Evolutionary conservation across 1,140 invertebrate species (phyloP).

Genomic region (Calliphora vicina): DNA sequence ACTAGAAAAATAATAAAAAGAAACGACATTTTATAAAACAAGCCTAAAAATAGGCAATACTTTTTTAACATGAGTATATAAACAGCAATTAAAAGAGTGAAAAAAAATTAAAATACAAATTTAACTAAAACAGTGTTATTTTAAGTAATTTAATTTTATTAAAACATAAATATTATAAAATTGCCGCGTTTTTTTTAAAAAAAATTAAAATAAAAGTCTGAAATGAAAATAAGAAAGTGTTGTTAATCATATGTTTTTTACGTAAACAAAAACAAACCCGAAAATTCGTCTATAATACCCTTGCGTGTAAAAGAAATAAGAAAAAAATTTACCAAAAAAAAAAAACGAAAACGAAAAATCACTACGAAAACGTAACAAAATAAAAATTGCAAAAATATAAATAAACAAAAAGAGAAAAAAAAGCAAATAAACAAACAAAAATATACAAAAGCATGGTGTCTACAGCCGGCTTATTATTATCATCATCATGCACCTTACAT

Average conservation of each 20-base stretch:
- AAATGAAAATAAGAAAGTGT: not conserved
- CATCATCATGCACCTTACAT: conserved; percentile 28
- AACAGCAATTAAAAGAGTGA: not conserved
- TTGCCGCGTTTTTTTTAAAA: not conserved
- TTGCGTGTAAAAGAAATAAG: not conserved
- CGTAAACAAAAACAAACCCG: not conserved
- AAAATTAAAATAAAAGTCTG: not conserved
- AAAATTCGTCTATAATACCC: not conserved
- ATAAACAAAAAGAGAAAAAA: not conserved
- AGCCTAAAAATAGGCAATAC: conserved; percentile 2
- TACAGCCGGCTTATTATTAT: conserved; percentile 30
- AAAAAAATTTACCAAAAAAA: not conserved
- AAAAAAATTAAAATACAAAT: no score
- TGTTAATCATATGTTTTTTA: conserved; percentile 5
- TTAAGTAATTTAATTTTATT: not conserved
- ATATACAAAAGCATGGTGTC: conserved; percentile 20
- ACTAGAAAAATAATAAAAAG: not conserved
- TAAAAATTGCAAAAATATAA: conserved; percentile 12
- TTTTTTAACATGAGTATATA: not conserved
- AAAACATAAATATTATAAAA: no score
- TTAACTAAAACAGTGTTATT: not conserved
- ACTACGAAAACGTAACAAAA: conserved; percentile 27
- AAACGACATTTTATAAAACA: not conserved
- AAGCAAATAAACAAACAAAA: not conserved
- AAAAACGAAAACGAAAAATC: not conserved